Base-by-base conservation (phyloP, 2,113 vertebrate species). In the Haemorhous mexicanus region DNA sequence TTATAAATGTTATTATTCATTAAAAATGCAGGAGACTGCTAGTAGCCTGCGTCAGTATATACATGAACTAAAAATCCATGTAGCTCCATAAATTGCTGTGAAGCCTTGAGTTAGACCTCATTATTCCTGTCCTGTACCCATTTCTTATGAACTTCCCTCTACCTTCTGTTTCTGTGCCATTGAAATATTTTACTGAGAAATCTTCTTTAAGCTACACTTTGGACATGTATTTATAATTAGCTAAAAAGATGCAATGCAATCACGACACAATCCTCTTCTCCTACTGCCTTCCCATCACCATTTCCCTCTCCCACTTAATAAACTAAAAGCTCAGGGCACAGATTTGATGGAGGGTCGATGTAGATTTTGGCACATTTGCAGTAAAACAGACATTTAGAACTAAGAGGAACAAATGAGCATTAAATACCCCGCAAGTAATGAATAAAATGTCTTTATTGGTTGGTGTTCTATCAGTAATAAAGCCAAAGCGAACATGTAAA, bases 1-100 rank as follows among this genome's bases (percentile, higher is more conserved):
- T 94, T 91, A 92, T n/a, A 85, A 75, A 94, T 75, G 50, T 24
- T 68, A 47, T 74, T 90, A 68, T 67, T 93, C 28, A 74, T 72
- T 84, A 75, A 81, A 78, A 88, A 59, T 61, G 30, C 74, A 82
- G 66, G 52, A 82, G 47, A 59, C 35, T 61, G 49, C 39, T 77
- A 63, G 72, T 37, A 76, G 50, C 17, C 78, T 84, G 22, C 1
- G 2, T 47, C 73, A 87, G 33, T 55, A 33, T 30, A 62, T 43
- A 70, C 33, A 63, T 9, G 47, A 89, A 55, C 53, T 56, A 70
- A 81, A 73, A 62, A 35, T 80, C 39, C 32, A 23, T n/a, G 27
- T 19, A 66, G 33, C 21, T 44, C 33, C 43, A 55, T 11, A 15
- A 88, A 77, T 66, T n/a, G 24, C 61, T 0, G 0, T 46, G n/a